Base-by-base conservation (phyloP, 2,797 vertebrate genomes). In the Percopsis omiscomaycus region DNA sequence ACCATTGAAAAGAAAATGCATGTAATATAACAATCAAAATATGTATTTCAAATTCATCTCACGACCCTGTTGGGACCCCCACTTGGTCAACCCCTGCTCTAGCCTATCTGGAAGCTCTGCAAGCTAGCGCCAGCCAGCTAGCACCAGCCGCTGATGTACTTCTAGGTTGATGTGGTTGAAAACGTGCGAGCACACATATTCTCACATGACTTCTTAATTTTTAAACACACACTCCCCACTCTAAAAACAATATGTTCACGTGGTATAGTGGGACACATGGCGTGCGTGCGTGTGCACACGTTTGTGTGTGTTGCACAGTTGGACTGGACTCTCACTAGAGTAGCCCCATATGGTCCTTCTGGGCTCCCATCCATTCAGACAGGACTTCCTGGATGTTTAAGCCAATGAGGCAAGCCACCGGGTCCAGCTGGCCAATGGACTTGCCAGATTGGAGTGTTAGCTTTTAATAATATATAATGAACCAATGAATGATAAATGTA, bases 371-470 rank as follows among this genome's bases (percentile, higher is more conserved):
- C 51, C 51, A 53, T 53, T 4, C 12, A 4, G 27, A 28, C 11
- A 13, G 52, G 11, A 29, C 52, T 54, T 54, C 52, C 52, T 54
- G 52, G 28, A 28, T 54, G 22, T 54, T 13, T 54, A 5, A 29
- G 52, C 52, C 52, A 54, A 54, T 54, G 12, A 54, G 27, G 16
- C 13, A 15, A 28, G 10, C 14, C 28, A 6, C 29, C 54, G 22
- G 60, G 57, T 70, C 77, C 74, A 75, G 73, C 74, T 75, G 69
- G 68, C 70, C 58, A 12, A 59, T 64, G 52, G 74, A 64, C 67
- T 64, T 44, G 37, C 55, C 71, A 79, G 68, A 68, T 58, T 66
- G 65, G 45, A 46, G 48, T 1, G 32, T 73, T 37, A 0, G 32
- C 32, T 37, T 37, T 5, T 9, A 6, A 37, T 37, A 37, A 37